Evolutionary conservation across 2,113 vertebrate species (phyloP).

Genomic region (Amphiprion ocellaris): DNA sequence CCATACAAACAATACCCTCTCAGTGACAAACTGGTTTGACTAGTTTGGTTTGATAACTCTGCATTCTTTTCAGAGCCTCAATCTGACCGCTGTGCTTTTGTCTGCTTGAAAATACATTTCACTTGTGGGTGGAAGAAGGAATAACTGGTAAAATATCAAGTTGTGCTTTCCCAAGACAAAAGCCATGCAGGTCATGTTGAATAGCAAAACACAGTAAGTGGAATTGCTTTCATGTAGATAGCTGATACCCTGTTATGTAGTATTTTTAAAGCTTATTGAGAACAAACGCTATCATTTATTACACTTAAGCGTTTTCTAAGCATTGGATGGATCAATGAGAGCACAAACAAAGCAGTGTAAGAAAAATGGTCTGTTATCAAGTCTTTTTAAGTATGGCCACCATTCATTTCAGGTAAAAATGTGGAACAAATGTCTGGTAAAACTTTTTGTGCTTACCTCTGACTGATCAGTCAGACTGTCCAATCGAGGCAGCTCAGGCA

Average conservation of each 20-base stretch:
- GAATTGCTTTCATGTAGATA: constrained; percentile 11
- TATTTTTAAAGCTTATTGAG: not conserved
- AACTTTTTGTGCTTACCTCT: constrained; percentile 84
- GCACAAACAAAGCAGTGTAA: too few species aligned
- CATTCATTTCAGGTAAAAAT: not conserved
- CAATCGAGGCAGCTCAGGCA: constrained; percentile 94
- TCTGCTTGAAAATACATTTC: constrained; percentile 14
- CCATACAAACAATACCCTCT: not conserved
- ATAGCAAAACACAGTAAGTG: not conserved
- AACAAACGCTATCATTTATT: constrained; percentile 1
- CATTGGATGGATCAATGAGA: not conserved
- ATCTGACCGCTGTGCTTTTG: constrained; percentile 24
- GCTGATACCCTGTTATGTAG: not conserved
- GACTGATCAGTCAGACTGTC: constrained; percentile 93
- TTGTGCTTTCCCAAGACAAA: not conserved
- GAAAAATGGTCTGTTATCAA: too few species aligned
- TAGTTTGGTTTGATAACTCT: constrained; percentile 39
- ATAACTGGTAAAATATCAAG: constrained; percentile 14
- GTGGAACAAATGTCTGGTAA: not conserved
- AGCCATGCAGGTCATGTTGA: too few species aligned
- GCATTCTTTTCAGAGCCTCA: constrained; percentile 39
- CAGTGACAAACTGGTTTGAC: constrained; percentile 55
- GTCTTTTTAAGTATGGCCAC: too few species aligned
- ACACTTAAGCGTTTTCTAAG: not conserved
- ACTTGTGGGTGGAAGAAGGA: not conserved